Evolutionary conservation across 2,113 vertebrate genomes (phyloP), one percentile per base, ranked within the genome.

Genomic region (Ictalurus punctatus): DNA sequence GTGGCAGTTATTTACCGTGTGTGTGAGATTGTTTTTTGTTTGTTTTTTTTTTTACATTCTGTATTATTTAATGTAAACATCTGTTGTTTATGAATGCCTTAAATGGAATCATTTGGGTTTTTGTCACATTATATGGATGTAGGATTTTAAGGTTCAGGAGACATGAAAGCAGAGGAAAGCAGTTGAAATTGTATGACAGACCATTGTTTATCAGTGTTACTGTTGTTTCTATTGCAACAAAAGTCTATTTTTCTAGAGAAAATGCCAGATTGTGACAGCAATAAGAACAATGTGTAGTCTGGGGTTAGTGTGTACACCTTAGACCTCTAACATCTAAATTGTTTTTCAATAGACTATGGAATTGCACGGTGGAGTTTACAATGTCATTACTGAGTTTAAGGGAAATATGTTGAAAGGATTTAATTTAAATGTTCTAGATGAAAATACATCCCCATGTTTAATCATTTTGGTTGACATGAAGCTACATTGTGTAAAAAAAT

Each of bases 171-270:
- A 10, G 54, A 85, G 5, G 9, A 12, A 69, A 85, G 27, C 83
- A 71, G 25, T 2, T 67, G 44, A 85, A 52, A 85, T 56, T 5
- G 16, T 44, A 84, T 7, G 25, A 30, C 23, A 6, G 44, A 54
- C 25, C 83, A 73, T 56, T 9, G 54, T 71, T 71, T 73, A 25
- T 59, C 17, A 78, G 1, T 0, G 78, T 76, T 61, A 74, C 30
- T 58, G 69, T 76, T 86, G 69, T 86, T 86, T 86, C 84, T 61
- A 27, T 59, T 59, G n/a, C 85, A 76, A 78, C 13, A 78, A 61
- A 86, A 61, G 56, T 76, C 69, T 86, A 86, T 76, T 76, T 86
- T 86, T 86, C 71, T 86, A 76, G n/a, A 54, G 67, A 73, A 76
- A 74, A 76, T 78, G 12, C 65, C n/a, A 85, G 37, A 76, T 30